Base-by-base conservation (phyloP, 2,888 invertebrate genomes). In the Sericinus montela region DNA sequence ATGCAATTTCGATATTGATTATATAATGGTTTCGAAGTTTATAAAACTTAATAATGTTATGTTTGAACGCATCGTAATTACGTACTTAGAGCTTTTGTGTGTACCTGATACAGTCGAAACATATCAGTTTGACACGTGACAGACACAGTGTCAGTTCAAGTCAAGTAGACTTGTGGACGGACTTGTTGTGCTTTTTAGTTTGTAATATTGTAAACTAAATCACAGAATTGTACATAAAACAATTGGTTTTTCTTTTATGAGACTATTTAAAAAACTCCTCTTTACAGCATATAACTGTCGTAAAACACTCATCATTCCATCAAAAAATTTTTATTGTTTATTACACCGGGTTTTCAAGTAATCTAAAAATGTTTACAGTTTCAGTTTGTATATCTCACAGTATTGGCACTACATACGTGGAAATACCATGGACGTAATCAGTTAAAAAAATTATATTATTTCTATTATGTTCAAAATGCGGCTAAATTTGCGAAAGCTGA, bases 401-500 rank as follows among this genome's bases (percentile, higher is more conserved):
- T 57, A 52, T 46, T 47, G 47, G 50, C 45, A 55, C 11, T 15
- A 25, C 54, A 51, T 56, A 59, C 60, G 60, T 60, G 55, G 54
- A 46, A 45, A 13, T 11, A 45, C 30, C 32, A 54, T 59, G 59
- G 52, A 62, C 56, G 48, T 45, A 51, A 56, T 49, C 51, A 53
- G 46, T 38, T 50, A 52, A 54, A 57, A 42, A 45, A 32, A 40
- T 19, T 40, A 29, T 36, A 11, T 4, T 28, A 3, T 19, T 30
- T 4, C 19, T 16, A 45, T 14, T 28, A 42, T 45, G 38, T 45
- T 45, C 55, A 83, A 69, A 64, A 88, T 88, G 88, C 80, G 88
- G 59, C 45, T 83, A n/a, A 82, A 84, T 59, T 52, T 79, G 35
- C 70, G 72, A 50, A 85, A 77, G 67, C 48, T 82, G 34, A 59